Conservation (phyloP, 2,888 invertebrate genomes). For the Keiferia lycopersicella region DNA sequence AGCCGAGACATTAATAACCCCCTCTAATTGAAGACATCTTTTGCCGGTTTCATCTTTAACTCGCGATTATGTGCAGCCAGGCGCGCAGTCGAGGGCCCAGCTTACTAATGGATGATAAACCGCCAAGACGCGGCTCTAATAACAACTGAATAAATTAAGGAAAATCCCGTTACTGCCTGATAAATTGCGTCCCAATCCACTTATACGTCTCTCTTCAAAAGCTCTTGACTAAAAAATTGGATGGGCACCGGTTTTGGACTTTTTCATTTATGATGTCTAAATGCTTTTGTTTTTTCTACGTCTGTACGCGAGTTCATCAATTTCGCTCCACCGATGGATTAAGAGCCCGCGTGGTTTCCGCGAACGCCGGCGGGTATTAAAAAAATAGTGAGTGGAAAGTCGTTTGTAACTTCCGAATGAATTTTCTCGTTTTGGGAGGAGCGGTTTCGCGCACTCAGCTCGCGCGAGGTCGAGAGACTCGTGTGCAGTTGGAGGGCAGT, state of each 20-base stretch:
- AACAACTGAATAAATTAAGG: conserved; percentile 61
- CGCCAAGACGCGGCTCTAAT: conserved; percentile 54
- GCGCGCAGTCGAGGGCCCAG: conserved; percentile 10
- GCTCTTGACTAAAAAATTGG: conserved; percentile 33
- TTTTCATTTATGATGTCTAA: neutral
- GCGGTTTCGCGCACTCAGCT: conserved; percentile 17
- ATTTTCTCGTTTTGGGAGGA: conserved; percentile 21
- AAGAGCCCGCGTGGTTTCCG: neutral
- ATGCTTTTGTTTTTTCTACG: neutral
- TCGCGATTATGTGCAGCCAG: conserved; percentile 45
- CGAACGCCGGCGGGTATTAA: neutral
- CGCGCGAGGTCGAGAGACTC: conserved; percentile 43
- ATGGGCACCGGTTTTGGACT: neutral
- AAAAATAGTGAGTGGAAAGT: conserved; percentile 12
- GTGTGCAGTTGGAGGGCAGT: conserved; percentile 51
- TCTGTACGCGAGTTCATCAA: neutral
- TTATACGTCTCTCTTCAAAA: conserved; percentile 47
- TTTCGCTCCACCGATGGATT: neutral
- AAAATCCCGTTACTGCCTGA: conserved; percentile 58
- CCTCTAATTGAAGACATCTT: conserved; percentile 53
- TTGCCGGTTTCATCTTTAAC: conserved; percentile 51
- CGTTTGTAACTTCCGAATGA: conserved; percentile 18
- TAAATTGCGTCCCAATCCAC: conserved; percentile 54
- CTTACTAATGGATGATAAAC: conserved; percentile 61
- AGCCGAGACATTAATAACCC: conserved; percentile 56